These are phyloP conservation scores for Apaloderma vittatum DNA, from an alignment of 2,113 vertebrate species.

Conservation along the genomic window DNA sequence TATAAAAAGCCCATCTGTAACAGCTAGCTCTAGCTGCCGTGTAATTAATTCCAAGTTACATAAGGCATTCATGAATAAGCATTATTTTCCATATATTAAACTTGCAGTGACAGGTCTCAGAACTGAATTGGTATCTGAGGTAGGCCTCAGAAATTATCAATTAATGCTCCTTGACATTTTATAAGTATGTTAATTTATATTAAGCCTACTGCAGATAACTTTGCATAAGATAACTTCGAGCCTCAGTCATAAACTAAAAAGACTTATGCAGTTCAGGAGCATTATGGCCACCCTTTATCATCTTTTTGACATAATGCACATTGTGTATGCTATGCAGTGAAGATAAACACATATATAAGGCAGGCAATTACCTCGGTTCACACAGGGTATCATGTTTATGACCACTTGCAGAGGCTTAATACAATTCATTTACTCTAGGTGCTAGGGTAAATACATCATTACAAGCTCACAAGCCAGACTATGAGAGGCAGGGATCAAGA, in stretches of 20 bases:
- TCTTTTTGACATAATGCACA: conserved; percentile 25
- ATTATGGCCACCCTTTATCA: conserved; percentile 30
- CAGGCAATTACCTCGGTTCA: conserved; percentile 46
- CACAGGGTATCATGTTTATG: conserved; percentile 51
- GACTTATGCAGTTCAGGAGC: conserved; percentile 12
- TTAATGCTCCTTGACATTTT: conserved; percentile 68
- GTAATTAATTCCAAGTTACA: conserved; percentile 29
- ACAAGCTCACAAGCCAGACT: not conserved
- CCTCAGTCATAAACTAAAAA: not conserved
- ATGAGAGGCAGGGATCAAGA: not conserved
- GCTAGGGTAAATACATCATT: conserved; percentile 30
- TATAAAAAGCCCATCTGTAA: not conserved
- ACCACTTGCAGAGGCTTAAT: conserved; percentile 2
- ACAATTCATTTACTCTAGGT: conserved; percentile 31
- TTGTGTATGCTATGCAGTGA: conserved; percentile 6
- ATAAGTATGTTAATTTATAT: conserved; percentile 42
- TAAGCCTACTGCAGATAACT: conserved; percentile 17
- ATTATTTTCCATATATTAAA: conserved; percentile 43
- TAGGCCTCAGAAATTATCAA: conserved; percentile 43
- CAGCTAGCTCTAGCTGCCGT: not conserved
- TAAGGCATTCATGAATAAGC: conserved; percentile 44
- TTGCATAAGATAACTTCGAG: not conserved
- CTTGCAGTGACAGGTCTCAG: not conserved
- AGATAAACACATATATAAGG: conserved; percentile 66
- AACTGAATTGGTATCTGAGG: not conserved